These are phyloP conservation scores for Pemphigus obesinymphae DNA, from an alignment of 1,140 invertebrate genomes.

Conservation along the genomic window DNA sequence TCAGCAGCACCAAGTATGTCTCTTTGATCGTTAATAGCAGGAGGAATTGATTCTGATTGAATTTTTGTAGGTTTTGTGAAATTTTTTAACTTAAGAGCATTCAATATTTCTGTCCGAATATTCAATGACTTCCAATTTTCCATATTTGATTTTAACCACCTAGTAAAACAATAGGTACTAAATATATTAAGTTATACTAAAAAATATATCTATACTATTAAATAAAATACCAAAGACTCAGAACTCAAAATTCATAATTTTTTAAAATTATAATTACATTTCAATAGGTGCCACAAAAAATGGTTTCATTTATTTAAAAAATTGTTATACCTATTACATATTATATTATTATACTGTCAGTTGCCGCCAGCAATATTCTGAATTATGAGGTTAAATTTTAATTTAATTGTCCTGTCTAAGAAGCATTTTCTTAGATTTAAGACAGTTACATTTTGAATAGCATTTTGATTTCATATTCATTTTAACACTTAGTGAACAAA, in stretches of 20 bases:
- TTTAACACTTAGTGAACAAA: neutral
- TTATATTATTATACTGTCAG: no score
- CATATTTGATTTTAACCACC: neutral
- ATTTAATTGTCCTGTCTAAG: no score
- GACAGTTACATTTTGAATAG: no score
- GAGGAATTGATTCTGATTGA: conserved; percentile 52
- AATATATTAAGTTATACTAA: neutral
- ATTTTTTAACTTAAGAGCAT: conserved; percentile 20
- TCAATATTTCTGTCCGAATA: conserved; percentile 19
- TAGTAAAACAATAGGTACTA: neutral
- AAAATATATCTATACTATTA: neutral
- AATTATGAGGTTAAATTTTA: no score
- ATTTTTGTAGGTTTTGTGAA: conserved; percentile 16
- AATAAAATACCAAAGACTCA: neutral
- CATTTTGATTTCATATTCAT: neutral
- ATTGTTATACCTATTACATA: no score
- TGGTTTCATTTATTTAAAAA: no score
- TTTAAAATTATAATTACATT: neutral
- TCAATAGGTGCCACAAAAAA: neutral
- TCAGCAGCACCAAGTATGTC: conserved; percentile 94
- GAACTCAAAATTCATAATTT: neutral
- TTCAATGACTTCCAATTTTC: conserved; percentile 6
- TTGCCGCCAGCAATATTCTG: no score
- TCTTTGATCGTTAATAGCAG: conserved; percentile 76
- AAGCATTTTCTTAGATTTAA: no score